Percentiles rank a stretch among this genome's conserved stretches.
Conservation (phyloP, 2,888 invertebrate species). For the Pilophorus perplexus region DNA sequence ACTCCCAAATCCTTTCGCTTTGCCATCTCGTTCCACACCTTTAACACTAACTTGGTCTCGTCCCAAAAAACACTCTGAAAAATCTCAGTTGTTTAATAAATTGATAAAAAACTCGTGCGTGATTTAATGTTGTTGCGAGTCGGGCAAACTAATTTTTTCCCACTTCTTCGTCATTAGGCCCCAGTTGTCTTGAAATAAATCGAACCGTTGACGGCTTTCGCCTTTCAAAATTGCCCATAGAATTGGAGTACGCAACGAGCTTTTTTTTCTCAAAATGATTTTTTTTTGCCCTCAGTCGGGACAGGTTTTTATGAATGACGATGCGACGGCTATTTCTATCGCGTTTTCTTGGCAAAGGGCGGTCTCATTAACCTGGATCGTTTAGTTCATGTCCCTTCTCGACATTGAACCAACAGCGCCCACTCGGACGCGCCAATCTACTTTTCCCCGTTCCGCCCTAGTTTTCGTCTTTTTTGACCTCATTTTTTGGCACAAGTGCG, state of each 20-base stretch:
- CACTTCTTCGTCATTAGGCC: neutral
- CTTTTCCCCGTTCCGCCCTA: too few species aligned
- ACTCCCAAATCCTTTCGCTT: too few species aligned
- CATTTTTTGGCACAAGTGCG: neutral
- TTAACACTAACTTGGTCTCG: neutral
- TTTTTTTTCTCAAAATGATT: neutral
- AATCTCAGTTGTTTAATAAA: neutral
- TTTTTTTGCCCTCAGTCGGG: neutral
- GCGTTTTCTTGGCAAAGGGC: constrained; percentile 19
- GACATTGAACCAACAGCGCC: constrained; percentile 14
- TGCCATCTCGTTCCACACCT: too few species aligned
- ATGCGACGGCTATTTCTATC: constrained; percentile 19
- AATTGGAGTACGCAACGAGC: too few species aligned
- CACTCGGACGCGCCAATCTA: neutral
- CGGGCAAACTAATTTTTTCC: constrained; percentile 13
- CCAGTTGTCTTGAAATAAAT: neutral
- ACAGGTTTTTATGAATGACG: constrained; percentile 35
- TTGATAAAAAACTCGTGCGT: too few species aligned
- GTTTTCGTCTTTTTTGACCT: neutral
- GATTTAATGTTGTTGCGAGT: neutral
- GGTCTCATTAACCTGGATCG: constrained; percentile 37
- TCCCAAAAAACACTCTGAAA: neutral
- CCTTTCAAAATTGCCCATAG: too few species aligned
- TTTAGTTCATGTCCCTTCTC: constrained; percentile 24
- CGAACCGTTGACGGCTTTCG: too few species aligned